A percentile compares a stretch with the other conserved stretches of the same genome.
phyloP scores from a whole-genome alignment of 1,140 invertebrate genomes.

The Marisa cornuarietis region DNA sequence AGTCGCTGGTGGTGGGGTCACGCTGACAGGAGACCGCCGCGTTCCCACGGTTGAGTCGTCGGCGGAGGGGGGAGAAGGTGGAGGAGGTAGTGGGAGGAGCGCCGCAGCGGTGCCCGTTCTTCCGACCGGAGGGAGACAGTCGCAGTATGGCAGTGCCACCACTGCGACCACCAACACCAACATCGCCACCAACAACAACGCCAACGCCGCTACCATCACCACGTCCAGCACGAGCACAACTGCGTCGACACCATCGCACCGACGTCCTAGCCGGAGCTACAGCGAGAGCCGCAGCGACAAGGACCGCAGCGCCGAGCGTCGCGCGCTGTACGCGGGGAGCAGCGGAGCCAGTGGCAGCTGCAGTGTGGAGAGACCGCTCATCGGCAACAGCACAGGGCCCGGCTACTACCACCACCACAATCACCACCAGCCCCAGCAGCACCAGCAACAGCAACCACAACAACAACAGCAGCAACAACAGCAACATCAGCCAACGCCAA shows the following conservation, averaged over 20 bases:
- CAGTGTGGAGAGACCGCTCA: too few species aligned
- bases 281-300: neutral
- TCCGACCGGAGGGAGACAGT: too few species aligned
- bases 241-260: neutral
- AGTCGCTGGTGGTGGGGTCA: too few species aligned
- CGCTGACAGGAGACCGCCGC: too few species aligned
- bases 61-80: too few species aligned
- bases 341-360: too few species aligned
- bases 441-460: neutral
- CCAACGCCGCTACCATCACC: neutral
- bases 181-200: neutral
- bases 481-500: neutral
- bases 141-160: too few species aligned
- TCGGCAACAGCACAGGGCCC: too few species aligned
- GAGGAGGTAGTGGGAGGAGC: too few species aligned
- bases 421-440: neutral
- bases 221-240: constrained; percentile 5
- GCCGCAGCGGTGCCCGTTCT: too few species aligned
- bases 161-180: constrained; percentile 5
- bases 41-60: too few species aligned
- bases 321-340: too few species aligned
- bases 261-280: neutral
- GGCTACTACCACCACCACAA: neutral
- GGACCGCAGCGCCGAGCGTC: neutral
- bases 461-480: constrained; percentile 2